Conservation (phyloP, 1,140 invertebrate genomes). For the Pogonomyrmex californicus region DNA sequence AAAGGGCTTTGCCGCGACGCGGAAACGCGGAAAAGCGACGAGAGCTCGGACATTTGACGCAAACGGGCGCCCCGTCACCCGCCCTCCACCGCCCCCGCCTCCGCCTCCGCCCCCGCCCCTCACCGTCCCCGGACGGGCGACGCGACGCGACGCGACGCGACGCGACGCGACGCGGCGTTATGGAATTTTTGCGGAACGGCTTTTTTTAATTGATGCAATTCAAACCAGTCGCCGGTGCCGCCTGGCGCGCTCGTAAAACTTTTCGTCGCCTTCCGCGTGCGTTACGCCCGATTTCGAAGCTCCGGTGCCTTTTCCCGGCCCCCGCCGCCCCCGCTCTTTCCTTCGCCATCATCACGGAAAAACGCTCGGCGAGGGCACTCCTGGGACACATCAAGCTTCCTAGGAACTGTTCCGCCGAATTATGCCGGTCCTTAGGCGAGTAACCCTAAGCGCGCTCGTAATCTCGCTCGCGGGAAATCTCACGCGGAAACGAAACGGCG, state of each 20-base stretch:
- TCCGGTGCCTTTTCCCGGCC: conserved; percentile 30
- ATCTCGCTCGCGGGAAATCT: conserved; percentile 64
- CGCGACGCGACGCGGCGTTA: conserved; percentile 56
- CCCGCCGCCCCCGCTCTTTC: neutral
- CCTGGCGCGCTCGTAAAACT: conserved; percentile 78
- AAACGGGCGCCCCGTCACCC: conserved; percentile 45
- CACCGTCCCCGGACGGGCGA: neutral
- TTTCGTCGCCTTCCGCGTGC: conserved; percentile 70
- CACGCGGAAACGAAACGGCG: neutral
- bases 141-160: neutral
- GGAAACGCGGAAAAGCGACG: conserved; percentile 66
- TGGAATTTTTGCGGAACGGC: conserved; percentile 79
- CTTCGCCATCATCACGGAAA: conserved; percentile 41
- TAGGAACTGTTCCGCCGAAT: conserved; percentile 39
- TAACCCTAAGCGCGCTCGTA: conserved; percentile 59
- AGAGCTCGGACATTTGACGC: conserved; percentile 74
- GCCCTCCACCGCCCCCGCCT: conserved; percentile 5
- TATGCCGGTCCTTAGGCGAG: conserved; percentile 56
- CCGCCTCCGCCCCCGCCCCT: conserved; percentile 2
- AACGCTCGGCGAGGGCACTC: conserved; percentile 63
- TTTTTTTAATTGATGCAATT: conserved; percentile 81
- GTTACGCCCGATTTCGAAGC: conserved; percentile 65
- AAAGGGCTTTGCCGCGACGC: conserved; percentile 70
- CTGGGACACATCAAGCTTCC: conserved; percentile 63
- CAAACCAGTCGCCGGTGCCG: conserved; percentile 69